Evolutionary conservation across 2,797 vertebrate genomes (phyloP).

Genomic region (Micromesistius poutassou): DNA sequence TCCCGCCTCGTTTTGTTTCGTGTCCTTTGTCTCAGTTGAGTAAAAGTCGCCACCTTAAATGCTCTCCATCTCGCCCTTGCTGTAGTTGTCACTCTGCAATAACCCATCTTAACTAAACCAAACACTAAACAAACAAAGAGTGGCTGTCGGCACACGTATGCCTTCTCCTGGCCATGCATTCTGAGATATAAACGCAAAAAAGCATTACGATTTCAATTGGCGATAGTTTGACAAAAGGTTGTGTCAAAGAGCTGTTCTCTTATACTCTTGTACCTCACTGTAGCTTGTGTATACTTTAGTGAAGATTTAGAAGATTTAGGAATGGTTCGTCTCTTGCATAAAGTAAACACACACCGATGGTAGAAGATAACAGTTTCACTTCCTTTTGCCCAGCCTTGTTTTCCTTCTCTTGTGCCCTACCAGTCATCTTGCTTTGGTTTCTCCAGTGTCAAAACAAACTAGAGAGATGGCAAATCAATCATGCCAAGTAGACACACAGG

Average conservation of each 20-base stretch:
- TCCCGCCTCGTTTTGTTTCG: slow-evolving; percentile 52
- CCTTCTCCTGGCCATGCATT: neutral
- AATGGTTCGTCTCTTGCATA: neutral
- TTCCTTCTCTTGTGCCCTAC: slow-evolving; percentile 13
- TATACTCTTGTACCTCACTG: neutral
- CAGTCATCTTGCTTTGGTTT: neutral
- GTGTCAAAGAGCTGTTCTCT: neutral
- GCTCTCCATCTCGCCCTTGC: slow-evolving; percentile 11
- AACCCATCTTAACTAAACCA: neutral
- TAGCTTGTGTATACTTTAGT: neutral
- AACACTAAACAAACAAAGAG: neutral
- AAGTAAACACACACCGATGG: slow-evolving; percentile 35
- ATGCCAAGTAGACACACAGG: neutral
- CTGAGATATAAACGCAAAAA: neutral
- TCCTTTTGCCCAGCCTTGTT: slow-evolving; percentile 15
- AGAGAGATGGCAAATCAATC: neutral
- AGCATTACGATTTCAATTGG: no score
- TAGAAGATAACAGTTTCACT: slow-evolving; percentile 25
- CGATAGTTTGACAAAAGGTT: neutral
- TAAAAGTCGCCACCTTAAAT: slow-evolving; percentile 61
- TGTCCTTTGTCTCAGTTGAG: slow-evolving; percentile 42
- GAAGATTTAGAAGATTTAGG: neutral
- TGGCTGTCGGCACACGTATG: neutral
- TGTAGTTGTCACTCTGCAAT: slow-evolving; percentile 31
- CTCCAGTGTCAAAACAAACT: neutral